Evolutionary conservation across 2,113 vertebrate genomes (phyloP), one percentile per base, ranked within the genome.

Genomic region (Solea solea): DNA sequence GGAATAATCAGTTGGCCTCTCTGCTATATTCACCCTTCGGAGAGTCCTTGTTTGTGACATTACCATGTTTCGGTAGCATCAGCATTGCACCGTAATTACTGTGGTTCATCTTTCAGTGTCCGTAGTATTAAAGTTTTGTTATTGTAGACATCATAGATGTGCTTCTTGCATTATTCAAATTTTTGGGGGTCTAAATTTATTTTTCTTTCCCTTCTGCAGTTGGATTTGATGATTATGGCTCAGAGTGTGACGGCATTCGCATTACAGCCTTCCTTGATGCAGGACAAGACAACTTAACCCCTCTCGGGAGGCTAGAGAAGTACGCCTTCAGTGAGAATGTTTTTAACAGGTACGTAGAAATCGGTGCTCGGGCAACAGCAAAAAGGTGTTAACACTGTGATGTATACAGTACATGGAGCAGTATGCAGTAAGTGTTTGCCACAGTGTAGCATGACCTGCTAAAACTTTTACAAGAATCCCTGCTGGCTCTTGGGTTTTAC

Each of bases 181-280:
- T 45, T 60, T 8, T 14, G 1, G 64, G 39, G 9, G 7, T 27
- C 28, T 64, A 21, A 79, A 78, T 51, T 25, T 0, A 5, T 49
- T 9, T 21, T 15, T 64, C 3, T 50, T 8, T 62, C 11, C 4
- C 8, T 63, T 39, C 66, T 57, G 9, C 88, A 94, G 94, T 95
- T 94, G 96, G 95, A 53, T 96, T 97, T 84, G 96, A 97, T 91
- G 96, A 97, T 87, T 96, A 93, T 78, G 93, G 95, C 58, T 93
- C 96, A 70, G 95, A 95, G 59, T 95, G 95, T 41, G 95, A 95
- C 49, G 94, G 94, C 77, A 94, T 95, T 91, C 95, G 95, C 85
- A 95, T 96, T 83, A 95, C 94, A 2, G 94, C 96, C 0, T 97
- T 97, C 75, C 82, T 97, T 63, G 96, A 96, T 82, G 95, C 94